phyloP scores from a whole-genome alignment of 2,888 invertebrate species.

The Drosophila monieri region DNA sequence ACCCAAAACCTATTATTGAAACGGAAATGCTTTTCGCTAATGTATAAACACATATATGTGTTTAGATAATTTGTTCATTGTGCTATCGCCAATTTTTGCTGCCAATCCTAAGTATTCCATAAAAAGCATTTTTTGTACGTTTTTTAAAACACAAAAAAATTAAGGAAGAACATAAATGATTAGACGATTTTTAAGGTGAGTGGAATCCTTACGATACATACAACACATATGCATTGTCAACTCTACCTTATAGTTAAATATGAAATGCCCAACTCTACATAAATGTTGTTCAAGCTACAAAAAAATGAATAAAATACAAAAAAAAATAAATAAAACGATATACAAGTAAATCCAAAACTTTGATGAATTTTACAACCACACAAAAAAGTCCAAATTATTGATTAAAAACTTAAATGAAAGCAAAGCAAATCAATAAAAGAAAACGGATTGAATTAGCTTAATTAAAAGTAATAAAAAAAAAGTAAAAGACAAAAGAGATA shows the following conservation, averaged over 20 bases:
- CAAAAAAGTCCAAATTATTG: constrained; percentile 69
- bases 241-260: constrained; percentile 64
- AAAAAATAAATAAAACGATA: constrained; percentile 22
- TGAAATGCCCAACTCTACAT: constrained; percentile 64
- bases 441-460: constrained; percentile 69
- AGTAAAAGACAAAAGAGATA: constrained; percentile 19
- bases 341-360: constrained; percentile 50
- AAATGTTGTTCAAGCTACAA: constrained; percentile 72
- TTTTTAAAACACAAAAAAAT: constrained; percentile 17
- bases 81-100: constrained; percentile 61
- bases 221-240: constrained; percentile 66
- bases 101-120: constrained; percentile 40
- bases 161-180: neutral
- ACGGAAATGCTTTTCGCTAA: constrained; percentile 37
- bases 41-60: constrained; percentile 26
- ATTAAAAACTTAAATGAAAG: constrained; percentile 41
- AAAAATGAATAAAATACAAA: neutral
- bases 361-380: constrained; percentile 74
- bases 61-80: constrained; percentile 37
- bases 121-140: constrained; percentile 42
- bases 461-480: constrained; percentile 39
- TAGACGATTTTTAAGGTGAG: constrained; percentile 23
- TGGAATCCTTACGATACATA: constrained; percentile 41
- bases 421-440: constrained; percentile 60
- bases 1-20: constrained; percentile 3